Evolutionary conservation across 1,140 invertebrate species (phyloP), one percentile per base, ranked within the genome.

Genomic region (Aphis craccivora): DNA sequence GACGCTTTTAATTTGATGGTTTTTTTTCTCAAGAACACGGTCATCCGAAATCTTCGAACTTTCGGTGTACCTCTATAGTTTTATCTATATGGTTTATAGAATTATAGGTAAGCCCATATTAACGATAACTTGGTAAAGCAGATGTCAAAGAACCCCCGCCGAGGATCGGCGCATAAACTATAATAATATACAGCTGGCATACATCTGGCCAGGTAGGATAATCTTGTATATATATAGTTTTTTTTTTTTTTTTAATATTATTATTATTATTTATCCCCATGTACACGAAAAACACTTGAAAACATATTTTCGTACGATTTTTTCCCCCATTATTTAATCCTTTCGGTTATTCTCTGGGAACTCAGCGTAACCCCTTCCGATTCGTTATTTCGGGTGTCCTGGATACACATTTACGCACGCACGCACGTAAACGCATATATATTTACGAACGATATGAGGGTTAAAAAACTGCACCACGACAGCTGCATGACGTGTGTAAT

Each of bases 261-360:
- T 48, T 48, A 18, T 51, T 51, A 76, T 76, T 76, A 76, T 76
- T 76, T 76, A 48, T 83, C 9, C 30, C 45, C 48, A n/a, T 51
- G 87, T 51, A 11, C 30, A 90, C 37, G 30, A 37, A 83, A 93
- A 93, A 93, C 91, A 93, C 91, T 93, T 55, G 91, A 93, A 93
- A 93, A 83, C 91, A 83, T 93, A 93, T 93, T 93, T 93, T 93
- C 91, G 91, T 84, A 93, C 91, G 43, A 53, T 93, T 55, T 93
- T 92, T 83, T 51, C 51, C 91, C 48, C 91, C 91, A 40, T 92
- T 83, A 92, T 92, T 92, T 92, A 92, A 93, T 93, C 91, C 91
- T 93, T 93, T 93, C 91, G 81, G 30, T 48, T n/a, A n/a, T 93
- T 86, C 81, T 81, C 91, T 93, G 91, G 91, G 91, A 93, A 93